Evolutionary conservation across 1,140 invertebrate genomes (phyloP).

Genomic region (Cotesia vestalis): DNA sequence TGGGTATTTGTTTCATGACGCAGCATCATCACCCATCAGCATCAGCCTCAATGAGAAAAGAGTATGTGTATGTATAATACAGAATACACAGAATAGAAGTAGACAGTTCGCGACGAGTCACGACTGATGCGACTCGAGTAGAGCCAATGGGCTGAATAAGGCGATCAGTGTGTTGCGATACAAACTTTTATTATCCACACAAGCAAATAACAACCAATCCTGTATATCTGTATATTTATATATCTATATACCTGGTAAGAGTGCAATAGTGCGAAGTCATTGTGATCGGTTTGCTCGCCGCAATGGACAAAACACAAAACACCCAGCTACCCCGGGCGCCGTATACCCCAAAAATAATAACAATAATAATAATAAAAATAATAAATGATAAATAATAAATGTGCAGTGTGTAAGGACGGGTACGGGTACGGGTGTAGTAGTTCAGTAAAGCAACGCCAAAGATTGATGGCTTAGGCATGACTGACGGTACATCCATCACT

Average conservation of each 20-base stretch:
- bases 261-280: slow-evolving; percentile 55
- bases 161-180: slow-evolving; percentile 13
- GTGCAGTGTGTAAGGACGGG: slow-evolving; percentile 36
- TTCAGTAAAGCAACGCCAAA: slow-evolving; percentile 38
- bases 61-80: slow-evolving; percentile 35
- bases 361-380: too few relatives aligned
- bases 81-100: too few relatives aligned
- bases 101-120: slow-evolving; percentile 35
- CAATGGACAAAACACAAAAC: slow-evolving; percentile 28
- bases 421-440: too few relatives aligned
- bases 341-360: slow-evolving; percentile 54
- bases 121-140: slow-evolving; percentile 13
- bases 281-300: slow-evolving; percentile 32
- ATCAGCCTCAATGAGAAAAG: background rate
- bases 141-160: slow-evolving; percentile 42
- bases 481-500: slow-evolving; percentile 66
- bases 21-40: slow-evolving; percentile 50
- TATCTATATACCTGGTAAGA: slow-evolving; percentile 10
- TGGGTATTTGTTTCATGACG: slow-evolving; percentile 62
- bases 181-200: background rate
- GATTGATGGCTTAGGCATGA: slow-evolving; percentile 65
- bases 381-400: slow-evolving; percentile 59
- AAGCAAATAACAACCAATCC: background rate
- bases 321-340: slow-evolving; percentile 39
- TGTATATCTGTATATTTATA: slow-evolving; percentile 1